Evolutionary conservation across 2,113 vertebrate species (phyloP).

Genomic region (Tragelaphus buxtoni): DNA sequence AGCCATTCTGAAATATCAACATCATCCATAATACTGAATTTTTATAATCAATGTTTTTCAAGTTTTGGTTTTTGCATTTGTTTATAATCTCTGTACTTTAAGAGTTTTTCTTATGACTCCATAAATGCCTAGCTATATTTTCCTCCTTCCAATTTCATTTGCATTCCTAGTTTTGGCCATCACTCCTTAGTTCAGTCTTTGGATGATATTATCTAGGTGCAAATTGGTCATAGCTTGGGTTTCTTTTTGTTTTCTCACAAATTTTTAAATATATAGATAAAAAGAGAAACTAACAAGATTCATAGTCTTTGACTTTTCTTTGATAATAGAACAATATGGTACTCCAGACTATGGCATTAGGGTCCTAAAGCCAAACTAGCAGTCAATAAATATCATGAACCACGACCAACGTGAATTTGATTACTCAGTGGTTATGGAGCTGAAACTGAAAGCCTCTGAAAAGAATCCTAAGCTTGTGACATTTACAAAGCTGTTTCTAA

Average conservation of each 20-base stretch:
- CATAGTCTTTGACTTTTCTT: conserved; percentile 27
- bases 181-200: background rate
- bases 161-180: background rate
- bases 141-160: background rate
- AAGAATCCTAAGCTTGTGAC: conserved; percentile 68
- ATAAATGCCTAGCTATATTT: background rate
- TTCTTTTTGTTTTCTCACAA: conserved; percentile 38
- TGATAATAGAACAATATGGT: conserved; percentile 37
- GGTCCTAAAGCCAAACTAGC: conserved; percentile 54
- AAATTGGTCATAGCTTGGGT: background rate
- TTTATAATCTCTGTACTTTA: background rate
- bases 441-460: conserved; percentile 69
- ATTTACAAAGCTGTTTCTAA: conserved; percentile 77
- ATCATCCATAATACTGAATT: background rate
- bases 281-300: background rate
- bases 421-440: conserved; percentile 65
- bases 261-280: background rate
- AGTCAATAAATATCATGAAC: conserved; percentile 68
- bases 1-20: background rate
- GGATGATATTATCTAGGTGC: background rate
- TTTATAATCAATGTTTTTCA: background rate
- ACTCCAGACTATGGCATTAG: conserved; percentile 56
- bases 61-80: background rate
- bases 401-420: conserved; percentile 57
- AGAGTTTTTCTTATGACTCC: background rate